Evolutionary conservation across 2,888 invertebrate genomes (phyloP).

Genomic region (Chelonus formosanus): DNA sequence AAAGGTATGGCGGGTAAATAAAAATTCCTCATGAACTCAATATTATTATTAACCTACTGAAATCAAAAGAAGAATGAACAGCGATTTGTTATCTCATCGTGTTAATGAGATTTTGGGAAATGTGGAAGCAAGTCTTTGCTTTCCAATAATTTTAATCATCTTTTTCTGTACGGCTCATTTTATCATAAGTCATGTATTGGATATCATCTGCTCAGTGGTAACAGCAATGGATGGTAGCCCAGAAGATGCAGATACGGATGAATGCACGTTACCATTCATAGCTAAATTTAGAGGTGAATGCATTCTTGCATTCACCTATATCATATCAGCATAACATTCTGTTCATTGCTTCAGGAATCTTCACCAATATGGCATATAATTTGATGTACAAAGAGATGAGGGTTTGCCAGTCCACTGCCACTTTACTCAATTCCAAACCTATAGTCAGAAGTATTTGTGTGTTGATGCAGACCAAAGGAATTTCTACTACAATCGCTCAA

Average conservation of each 20-base stretch:
- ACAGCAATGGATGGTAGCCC: conserved; percentile 21
- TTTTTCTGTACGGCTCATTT: conserved; percentile 55
- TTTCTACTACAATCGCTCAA: too few relatives aligned
- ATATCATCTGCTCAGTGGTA: conserved; percentile 41
- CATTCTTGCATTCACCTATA: not conserved
- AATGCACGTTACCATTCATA: conserved; percentile 4
- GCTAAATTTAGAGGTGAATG: conserved; percentile 26
- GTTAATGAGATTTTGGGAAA: conserved; percentile 53
- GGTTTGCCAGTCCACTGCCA: not conserved
- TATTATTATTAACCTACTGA: conserved; percentile 15
- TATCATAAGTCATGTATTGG: conserved; percentile 49
- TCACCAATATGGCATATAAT: conserved; percentile 17
- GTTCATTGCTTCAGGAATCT: conserved; percentile 23
- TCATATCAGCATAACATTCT: not conserved
- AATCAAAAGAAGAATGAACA: conserved; percentile 44
- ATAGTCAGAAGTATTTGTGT: not conserved
- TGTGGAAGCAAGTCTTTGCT: conserved; percentile 52
- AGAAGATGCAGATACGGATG: conserved; percentile 28
- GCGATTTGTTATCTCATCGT: conserved; percentile 50
- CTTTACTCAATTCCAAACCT: not conserved
- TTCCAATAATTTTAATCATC: conserved; percentile 56
- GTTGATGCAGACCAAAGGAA: too few relatives aligned
- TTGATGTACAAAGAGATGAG: conserved; percentile 21
- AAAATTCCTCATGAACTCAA: conserved; percentile 17
- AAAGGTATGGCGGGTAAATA: conserved; percentile 23